Evolutionary conservation across 2,113 vertebrate species (phyloP).

Genomic region (Capricornis sumatraensis): DNA sequence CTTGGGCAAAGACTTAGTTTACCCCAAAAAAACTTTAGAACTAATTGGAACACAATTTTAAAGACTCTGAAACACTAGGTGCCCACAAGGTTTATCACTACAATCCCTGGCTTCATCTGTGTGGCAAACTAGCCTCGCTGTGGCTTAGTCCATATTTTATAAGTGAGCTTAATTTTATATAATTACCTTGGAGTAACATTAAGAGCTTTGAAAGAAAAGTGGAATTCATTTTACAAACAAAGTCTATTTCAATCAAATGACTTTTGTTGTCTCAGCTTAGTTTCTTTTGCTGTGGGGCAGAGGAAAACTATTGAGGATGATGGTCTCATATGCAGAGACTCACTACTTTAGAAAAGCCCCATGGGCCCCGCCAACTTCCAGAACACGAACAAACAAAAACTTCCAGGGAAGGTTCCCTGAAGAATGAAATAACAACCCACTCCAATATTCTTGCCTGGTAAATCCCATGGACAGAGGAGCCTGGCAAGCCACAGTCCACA

Average conservation of each 20-base stretch:
- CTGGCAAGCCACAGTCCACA: background rate
- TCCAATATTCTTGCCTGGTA: background rate
- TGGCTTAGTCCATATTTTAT: slow-evolving; percentile 40
- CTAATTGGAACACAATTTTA: background rate
- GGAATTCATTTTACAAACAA: slow-evolving; percentile 45
- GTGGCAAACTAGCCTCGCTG: background rate
- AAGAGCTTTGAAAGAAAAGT: slow-evolving; percentile 42
- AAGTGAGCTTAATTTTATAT: slow-evolving; percentile 37
- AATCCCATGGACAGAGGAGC: background rate
- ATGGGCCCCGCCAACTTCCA: background rate
- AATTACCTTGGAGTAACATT: slow-evolving; percentile 60
- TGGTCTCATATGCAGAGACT: background rate
- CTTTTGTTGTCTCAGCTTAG: slow-evolving; percentile 19
- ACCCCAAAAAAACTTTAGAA: background rate
- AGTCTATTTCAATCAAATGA: slow-evolving; percentile 39
- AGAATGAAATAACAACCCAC: background rate
- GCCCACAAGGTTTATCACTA: background rate
- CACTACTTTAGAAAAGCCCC: background rate
- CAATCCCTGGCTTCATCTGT: background rate
- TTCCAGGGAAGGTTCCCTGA: background rate
- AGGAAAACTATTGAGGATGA: background rate
- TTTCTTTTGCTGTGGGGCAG: background rate
- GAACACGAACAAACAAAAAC: background rate
- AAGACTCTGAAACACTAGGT: background rate
- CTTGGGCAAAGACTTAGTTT: background rate